These are phyloP conservation scores for Eumeta japonica DNA, from an alignment of 1,140 invertebrate species.

Conservation along the genomic window DNA sequence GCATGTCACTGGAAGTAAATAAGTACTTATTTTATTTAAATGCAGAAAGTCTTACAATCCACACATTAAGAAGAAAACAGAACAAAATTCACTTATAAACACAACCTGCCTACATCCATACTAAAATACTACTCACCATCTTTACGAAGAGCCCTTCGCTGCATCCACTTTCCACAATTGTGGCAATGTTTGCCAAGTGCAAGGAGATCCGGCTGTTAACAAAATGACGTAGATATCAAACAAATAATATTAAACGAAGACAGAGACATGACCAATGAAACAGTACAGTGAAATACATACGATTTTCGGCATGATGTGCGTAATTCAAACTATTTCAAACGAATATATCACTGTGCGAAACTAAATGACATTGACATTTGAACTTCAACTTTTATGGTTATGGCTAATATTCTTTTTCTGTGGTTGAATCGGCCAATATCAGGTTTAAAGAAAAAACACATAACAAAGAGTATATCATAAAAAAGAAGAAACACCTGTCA, in stretches of 20 bases:
- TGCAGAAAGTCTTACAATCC: slow-evolving; percentile 6
- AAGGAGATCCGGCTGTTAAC: slow-evolving; percentile 8
- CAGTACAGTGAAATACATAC: no score
- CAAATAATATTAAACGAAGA: slow-evolving; percentile 7
- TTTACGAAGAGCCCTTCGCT: slow-evolving; percentile 9
- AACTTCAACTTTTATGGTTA: no score
- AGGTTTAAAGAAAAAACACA: no score
- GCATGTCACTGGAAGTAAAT: no score
- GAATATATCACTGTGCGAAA: no score
- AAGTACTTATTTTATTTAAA: slow-evolving; percentile 1
- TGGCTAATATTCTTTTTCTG: no score
- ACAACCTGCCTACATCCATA: slow-evolving; percentile 5
- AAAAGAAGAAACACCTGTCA: no score
- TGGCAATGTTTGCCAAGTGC: slow-evolving; percentile 8
- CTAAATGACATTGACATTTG: no score
- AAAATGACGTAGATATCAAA: slow-evolving; percentile 8
- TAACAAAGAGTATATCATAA: no score
- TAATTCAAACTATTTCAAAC: no score
- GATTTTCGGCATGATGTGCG: no score
- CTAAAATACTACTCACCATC: slow-evolving; percentile 8
- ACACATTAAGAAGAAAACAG: slow-evolving; percentile 5
- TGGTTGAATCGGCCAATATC: no score
- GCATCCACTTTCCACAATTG: slow-evolving; percentile 8
- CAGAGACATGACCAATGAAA: slow-evolving; percentile 8
- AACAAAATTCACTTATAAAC: slow-evolving; percentile 5